A percentile compares a stretch with the other conserved stretches of the same genome.
These are phyloP conservation scores for Heliornis fulica DNA, from an alignment of 2,113 vertebrate species.

Conservation along the genomic window DNA sequence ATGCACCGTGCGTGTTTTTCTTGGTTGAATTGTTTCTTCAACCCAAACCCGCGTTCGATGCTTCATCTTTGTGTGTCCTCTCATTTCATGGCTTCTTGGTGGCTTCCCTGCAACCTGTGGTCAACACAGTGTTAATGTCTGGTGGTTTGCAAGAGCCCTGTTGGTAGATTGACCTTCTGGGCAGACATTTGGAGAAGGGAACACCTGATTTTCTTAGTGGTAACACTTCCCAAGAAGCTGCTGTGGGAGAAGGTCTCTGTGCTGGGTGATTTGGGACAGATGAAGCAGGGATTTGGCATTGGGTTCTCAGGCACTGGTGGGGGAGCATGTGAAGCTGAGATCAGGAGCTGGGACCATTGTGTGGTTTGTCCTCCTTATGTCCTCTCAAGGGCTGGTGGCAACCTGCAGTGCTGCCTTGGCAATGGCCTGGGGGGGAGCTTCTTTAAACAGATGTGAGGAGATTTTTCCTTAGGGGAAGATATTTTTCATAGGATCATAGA, in stretches of 20 bases:
- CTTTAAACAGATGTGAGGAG: neutral
- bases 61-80: neutral
- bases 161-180: neutral
- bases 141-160: neutral
- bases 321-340: neutral
- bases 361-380: neutral
- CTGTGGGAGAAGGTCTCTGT: neutral
- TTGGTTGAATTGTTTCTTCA: neutral
- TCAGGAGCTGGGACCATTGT: fast-evolving
- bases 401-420: neutral
- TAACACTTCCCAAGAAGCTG: neutral
- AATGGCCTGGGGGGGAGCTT: no score
- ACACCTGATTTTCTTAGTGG: neutral
- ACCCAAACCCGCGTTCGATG: fast-evolving
- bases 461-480: neutral
- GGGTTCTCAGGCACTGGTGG: neutral
- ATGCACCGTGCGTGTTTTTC: neutral
- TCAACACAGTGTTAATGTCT: fast-evolving
- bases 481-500: no score
- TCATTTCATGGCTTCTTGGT: neutral
- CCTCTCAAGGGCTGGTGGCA: neutral
- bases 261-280: neutral
- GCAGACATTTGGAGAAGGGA: neutral
- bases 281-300: fast-evolving
- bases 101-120: neutral